phyloP scores from a whole-genome alignment of 2,113 vertebrate species.

The Zosterops japonicus region DNA sequence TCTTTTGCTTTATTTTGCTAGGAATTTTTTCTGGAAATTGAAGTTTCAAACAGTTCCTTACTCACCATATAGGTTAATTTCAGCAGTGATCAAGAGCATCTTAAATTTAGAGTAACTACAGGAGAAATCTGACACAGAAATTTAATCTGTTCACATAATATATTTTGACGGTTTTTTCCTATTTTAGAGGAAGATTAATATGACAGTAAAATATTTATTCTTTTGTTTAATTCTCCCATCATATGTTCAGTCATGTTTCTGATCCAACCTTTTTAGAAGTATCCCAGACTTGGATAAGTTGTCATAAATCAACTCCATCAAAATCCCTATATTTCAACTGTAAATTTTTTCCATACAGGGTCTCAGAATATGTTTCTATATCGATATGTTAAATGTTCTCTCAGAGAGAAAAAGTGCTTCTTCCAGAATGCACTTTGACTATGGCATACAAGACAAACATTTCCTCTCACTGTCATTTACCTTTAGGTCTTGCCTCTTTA shows the following conservation, averaged over 20 bases:
- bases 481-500: neutral
- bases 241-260: neutral
- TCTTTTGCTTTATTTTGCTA: neutral
- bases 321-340: neutral
- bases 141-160: neutral
- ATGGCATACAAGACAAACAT: neutral
- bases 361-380: neutral
- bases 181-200: neutral
- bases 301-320: neutral
- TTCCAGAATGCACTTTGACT: neutral
- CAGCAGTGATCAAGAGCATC: neutral
- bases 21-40: neutral
- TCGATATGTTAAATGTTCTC: neutral
- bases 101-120: neutral
- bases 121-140: neutral
- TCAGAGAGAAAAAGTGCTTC: neutral
- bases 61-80: neutral
- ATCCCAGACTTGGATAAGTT: neutral
- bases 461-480: neutral
- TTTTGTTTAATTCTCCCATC: neutral
- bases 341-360: neutral
- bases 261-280: neutral
- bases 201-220: neutral
- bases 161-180: neutral
- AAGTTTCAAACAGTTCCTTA: neutral